A percentile compares a stretch with the other conserved stretches of the same genome.
These are phyloP conservation scores for Neoseiulus cucumeris DNA, from an alignment of 1,140 invertebrate genomes.

Conservation along the genomic window DNA sequence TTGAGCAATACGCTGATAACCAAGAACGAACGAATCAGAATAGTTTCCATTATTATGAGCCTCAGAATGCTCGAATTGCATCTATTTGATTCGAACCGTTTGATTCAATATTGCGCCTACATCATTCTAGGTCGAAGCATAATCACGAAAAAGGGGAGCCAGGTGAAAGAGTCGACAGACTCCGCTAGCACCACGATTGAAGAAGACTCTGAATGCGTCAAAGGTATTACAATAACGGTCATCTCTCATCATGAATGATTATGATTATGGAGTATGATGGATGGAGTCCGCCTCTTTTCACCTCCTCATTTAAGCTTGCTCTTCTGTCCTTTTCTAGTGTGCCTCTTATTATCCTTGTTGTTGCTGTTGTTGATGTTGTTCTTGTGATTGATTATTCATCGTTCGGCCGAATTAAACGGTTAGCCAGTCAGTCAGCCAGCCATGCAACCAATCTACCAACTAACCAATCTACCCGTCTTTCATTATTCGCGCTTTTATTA, in stretches of 20 bases:
- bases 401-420: neutral
- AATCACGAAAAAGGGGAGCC: conserved; percentile 75
- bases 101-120: conserved; percentile 1
- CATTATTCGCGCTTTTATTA: neutral
- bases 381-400: neutral
- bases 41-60: too few species aligned
- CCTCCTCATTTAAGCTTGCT: neutral
- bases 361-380: neutral
- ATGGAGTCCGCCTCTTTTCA: neutral
- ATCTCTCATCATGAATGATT: neutral
- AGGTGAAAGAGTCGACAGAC: conserved; percentile 84
- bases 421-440: neutral
- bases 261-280: too few species aligned
- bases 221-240: conserved; percentile 36
- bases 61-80: too few species aligned
- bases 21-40: too few species aligned
- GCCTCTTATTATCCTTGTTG: neutral
- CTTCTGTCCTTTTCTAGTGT: neutral
- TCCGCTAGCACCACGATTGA: conserved; percentile 76
- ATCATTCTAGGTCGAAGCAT: conserved; percentile 47
- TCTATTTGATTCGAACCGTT: too few species aligned
- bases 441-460: neutral
- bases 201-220: conserved; percentile 46
- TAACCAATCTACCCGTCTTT: neutral
- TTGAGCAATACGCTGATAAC: too few species aligned